These are phyloP conservation scores for Odontamblyopus rebecca DNA, from an alignment of 2,797 vertebrate genomes.

Conservation along the genomic window DNA sequence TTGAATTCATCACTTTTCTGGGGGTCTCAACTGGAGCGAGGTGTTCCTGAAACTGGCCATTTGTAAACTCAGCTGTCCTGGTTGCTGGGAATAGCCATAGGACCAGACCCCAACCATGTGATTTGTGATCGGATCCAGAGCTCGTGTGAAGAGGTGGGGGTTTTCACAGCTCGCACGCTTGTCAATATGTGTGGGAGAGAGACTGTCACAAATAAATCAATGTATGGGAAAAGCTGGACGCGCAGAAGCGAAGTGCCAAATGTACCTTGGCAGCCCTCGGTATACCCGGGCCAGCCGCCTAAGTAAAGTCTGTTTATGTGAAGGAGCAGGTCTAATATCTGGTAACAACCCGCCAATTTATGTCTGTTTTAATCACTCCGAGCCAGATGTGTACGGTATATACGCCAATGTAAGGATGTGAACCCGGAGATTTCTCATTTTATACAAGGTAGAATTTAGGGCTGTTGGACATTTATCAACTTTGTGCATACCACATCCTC, in stretches of 20 bases:
- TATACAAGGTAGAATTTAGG: background rate
- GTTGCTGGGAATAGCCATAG: conserved; percentile 2
- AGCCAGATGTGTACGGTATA: background rate
- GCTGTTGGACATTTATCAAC: background rate
- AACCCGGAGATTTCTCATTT: conserved; percentile 4
- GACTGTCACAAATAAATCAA: conserved; percentile 12
- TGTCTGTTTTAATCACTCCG: conserved; percentile 2
- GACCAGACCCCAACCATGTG: conserved; percentile 1
- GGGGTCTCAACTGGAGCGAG: background rate
- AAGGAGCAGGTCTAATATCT: conserved; percentile 7
- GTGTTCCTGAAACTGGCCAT: conserved; percentile 8
- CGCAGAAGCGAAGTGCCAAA: conserved; percentile 3
- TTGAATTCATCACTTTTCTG: background rate
- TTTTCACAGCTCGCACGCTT: conserved; percentile 5
- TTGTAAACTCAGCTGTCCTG: conserved; percentile 9
- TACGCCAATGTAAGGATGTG: background rate
- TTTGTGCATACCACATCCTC: background rate
- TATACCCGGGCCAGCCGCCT: conserved; percentile 13
- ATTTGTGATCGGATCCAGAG: conserved; percentile 9
- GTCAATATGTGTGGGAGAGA: conserved; percentile 4
- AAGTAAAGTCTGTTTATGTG: conserved; percentile 16
- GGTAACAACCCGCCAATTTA: conserved; percentile 10
- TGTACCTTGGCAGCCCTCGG: conserved; percentile 7
- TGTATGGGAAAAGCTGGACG: conserved; percentile 9
- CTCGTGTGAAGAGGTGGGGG: conserved; percentile 6